Base-by-base conservation (phyloP, 2,888 invertebrate genomes). In the Acleris holmiana region DNA sequence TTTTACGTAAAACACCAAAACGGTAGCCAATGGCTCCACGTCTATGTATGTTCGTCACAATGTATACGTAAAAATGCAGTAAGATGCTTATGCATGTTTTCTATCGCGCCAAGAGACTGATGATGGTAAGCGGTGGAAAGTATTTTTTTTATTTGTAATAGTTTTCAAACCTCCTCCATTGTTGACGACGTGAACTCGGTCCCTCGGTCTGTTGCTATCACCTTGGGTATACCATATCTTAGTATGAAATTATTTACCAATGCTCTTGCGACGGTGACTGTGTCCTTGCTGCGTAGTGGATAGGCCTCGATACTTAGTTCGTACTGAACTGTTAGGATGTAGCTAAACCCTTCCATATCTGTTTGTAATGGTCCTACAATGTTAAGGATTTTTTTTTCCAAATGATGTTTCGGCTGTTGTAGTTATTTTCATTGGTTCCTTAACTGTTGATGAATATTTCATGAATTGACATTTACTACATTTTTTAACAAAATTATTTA, bases 111-210 rank as follows among this genome's bases (percentile, higher is more conserved):
- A 10, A 70, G 63, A 4, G 61, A 61, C 48, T 67, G 60, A 23
- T 71, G 69, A 50, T 71, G 68, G 58, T 71, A 68, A 13, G 71
- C 67, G 10, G 70, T 70, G 4, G 68, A 69, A 17, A 54, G 49
- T 46, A 70, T 35, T 53, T 72, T 64, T 50, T 69, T 53, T 25
- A 74, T 70, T 19, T 67, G 46, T 47, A 73, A 56, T 51, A 71
- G 47, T 23, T 61, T 69, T 68, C 73, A 73, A 40, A 73, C 68
- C 62, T 69, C 66, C 40, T 53, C 13, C 53, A 72, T 56, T 40
- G 47, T 51, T n/a, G 57, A 15, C 3, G 68, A 64, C 2, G 68
- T 54, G 48, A 72, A 72, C 25, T 72, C 69, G 0, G 66, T 59
- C 0, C 70, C 67, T 57, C 59, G n/a, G n/a, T 71, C 70, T 10